These are phyloP conservation scores for Bufotes viridis DNA, from an alignment of 2,797 vertebrate species.

Conservation along the genomic window DNA sequence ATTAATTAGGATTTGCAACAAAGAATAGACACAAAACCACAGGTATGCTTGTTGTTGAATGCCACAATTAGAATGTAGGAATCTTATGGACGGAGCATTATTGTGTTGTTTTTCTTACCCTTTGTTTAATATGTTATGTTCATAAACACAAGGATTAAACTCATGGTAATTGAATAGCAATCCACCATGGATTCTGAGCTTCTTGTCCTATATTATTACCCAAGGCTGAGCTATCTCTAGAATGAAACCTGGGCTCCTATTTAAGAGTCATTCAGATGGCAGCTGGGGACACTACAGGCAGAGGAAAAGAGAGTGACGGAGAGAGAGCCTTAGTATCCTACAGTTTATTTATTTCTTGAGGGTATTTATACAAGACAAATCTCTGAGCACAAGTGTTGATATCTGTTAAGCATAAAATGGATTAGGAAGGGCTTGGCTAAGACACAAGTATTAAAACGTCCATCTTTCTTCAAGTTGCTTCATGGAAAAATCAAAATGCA, in stretches of 20 bases:
- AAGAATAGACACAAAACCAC: conserved; percentile 56
- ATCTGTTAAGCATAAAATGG: conserved; percentile 64
- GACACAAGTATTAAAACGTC: conserved; percentile 61
- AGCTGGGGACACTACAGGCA: conserved; percentile 68
- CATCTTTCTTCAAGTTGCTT: conserved; percentile 48
- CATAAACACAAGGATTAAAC: conserved; percentile 67
- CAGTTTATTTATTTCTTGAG: conserved; percentile 73
- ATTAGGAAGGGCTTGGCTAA: conserved; percentile 65
- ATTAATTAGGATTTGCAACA: conserved; percentile 59
- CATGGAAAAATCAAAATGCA: conserved; percentile 58
- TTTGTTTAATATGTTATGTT: conserved; percentile 53
- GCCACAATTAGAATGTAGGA: conserved; percentile 50
- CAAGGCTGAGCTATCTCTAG: conserved; percentile 68
- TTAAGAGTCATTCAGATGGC: conserved; percentile 70
- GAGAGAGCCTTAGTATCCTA: conserved; percentile 67
- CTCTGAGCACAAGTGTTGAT: conserved; percentile 71
- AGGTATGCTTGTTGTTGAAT: conserved; percentile 55
- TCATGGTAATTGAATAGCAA: conserved; percentile 62
- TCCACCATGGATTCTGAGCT: conserved; percentile 66
- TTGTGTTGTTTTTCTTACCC: conserved; percentile 7
- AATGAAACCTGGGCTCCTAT: conserved; percentile 67
- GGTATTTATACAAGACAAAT: conserved; percentile 72
- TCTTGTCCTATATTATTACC: conserved; percentile 69
- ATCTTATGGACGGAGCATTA: conserved; percentile 2
- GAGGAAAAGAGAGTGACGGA: conserved; percentile 62